A percentile compares a stretch with the other conserved stretches of the same genome.
These are phyloP conservation scores for Damaliscus lunatus DNA, from an alignment of 2,113 vertebrate genomes.

Conservation along the genomic window DNA sequence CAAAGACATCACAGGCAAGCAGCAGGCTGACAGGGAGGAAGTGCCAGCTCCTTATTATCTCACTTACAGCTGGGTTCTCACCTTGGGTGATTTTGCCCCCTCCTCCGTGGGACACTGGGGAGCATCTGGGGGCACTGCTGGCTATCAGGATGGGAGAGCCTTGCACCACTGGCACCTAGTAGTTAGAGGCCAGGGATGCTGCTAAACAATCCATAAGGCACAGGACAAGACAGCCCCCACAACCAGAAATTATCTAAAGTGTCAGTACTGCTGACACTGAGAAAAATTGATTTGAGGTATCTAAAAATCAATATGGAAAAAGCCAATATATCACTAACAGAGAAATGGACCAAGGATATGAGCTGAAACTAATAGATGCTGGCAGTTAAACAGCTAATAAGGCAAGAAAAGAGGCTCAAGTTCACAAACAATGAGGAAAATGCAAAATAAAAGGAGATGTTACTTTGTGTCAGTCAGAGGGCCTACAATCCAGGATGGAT, in stretches of 20 bases:
- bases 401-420: not conserved
- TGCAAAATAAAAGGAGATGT: not conserved
- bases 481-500: not conserved
- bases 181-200: not conserved
- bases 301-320: not conserved
- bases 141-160: not conserved
- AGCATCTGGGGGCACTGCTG: not conserved
- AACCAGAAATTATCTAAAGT: not conserved
- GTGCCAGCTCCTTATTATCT: not conserved
- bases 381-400: not conserved
- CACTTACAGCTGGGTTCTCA: not conserved
- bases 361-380: not conserved
- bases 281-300: not conserved
- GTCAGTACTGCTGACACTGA: not conserved
- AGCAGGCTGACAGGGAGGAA: not conserved
- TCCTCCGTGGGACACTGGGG: not conserved
- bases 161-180: not conserved
- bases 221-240: not conserved
- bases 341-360: not conserved
- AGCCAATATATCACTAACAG: not conserved
- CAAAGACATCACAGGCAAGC: not conserved
- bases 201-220: not conserved
- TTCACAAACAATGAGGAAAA: not conserved
- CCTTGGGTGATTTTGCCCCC: not conserved
- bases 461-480: not conserved